Conservation (phyloP, 2,888 invertebrate genomes). For the Penaeus monodon region DNA sequence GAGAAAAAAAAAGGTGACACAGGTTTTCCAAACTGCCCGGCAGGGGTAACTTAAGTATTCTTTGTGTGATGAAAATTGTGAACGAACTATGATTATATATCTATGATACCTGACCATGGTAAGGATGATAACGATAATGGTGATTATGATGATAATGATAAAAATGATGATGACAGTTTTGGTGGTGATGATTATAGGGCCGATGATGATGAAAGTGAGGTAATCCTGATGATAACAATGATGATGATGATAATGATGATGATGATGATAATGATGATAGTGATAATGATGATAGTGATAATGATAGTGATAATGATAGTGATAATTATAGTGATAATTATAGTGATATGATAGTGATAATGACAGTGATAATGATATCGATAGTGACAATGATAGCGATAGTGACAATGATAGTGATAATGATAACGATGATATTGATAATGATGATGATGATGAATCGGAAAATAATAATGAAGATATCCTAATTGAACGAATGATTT, state of each 20-base stretch:
- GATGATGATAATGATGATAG: not conserved
- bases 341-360: not conserved
- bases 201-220: not conserved
- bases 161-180: not conserved
- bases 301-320: not conserved
- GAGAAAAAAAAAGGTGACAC: too few relatives aligned
- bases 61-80: too few relatives aligned
- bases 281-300: not conserved
- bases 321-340: not conserved
- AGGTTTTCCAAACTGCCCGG: too few relatives aligned
- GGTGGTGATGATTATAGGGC: not conserved
- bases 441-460: not conserved
- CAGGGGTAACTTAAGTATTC: too few relatives aligned
- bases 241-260: not conserved
- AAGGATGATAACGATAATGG: not conserved
- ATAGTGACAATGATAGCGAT: conserved; percentile 14
- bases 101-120: not conserved
- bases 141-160: not conserved
- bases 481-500: too few relatives aligned
- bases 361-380: not conserved
- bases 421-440: not conserved
- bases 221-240: not conserved
- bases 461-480: too few relatives aligned
- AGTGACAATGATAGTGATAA: not conserved
- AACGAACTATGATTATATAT: too few relatives aligned